Evolutionary conservation across 2,888 invertebrate genomes (phyloP), one percentile per base, ranked within the genome.

Genomic region (Oligia strigilis): DNA sequence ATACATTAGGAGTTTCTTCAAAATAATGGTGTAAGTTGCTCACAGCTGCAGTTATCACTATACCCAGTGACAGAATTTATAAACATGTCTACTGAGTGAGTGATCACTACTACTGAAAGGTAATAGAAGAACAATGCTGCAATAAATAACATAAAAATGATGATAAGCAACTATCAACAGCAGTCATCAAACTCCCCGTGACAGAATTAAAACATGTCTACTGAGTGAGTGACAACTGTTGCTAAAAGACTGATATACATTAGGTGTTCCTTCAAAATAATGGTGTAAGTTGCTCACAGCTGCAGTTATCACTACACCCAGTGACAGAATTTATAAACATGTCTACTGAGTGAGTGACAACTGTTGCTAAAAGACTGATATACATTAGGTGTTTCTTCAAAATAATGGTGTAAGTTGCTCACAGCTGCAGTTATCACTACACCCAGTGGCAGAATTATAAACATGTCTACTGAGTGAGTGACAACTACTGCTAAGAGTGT

Each of bases 141-240:
- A 29, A 36, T 19, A 36, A 14, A 52, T 64, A 23, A 23, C 29
- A 17, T 17, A 9, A 14, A 23, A 36, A n/a, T 17, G 72, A 72
- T 2, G 19, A 60, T 19, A 8, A 55, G 5, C n/a, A 11, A 49
- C 78, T 78, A 75, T 77, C 78, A 82, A 75, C 66, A 43, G 69
- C 43, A 89, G 79, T 87, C 72, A 49, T 72, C 75, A 76, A 43
- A n/a, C 83, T 29, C 90, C 90, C 92, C 90, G 91, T 91, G 90
- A 92, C 90, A 90, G 86, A 80, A 77, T 87, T 36, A 52, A 72
- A 69, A 90, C 88, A 81, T 90, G 88, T 89, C 90, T 83, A 72
- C 70, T 46, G 69, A 87, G 88, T 71, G 70, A 60, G n/a, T 67
- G 64, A 36, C 64, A 29, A 62, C 62, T 60, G 0, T 66, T n/a